These are phyloP conservation scores for Ischnura elegans DNA, from an alignment of 2,888 invertebrate genomes.

Conservation along the genomic window DNA sequence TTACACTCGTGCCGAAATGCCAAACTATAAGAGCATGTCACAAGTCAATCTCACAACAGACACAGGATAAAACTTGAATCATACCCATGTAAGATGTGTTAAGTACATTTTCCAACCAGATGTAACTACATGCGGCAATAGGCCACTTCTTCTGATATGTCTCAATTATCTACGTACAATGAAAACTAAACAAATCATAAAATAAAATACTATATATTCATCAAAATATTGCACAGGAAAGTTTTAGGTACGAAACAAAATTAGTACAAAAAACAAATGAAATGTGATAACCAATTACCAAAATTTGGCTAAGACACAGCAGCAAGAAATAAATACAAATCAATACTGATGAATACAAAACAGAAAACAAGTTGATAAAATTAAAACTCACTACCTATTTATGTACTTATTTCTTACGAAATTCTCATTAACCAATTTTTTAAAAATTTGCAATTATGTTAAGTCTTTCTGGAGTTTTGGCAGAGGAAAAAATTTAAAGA, in stretches of 20 bases:
- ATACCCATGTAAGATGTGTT: not conserved
- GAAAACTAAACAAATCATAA: not conserved
- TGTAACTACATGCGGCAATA: not conserved
- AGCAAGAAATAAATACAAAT: not conserved
- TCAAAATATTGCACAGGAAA: not conserved
- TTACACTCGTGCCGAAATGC: not conserved
- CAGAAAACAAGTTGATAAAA: not conserved
- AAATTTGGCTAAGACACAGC: not conserved
- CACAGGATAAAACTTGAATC: too few relatives aligned
- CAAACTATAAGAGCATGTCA: not conserved
- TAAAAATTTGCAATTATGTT: too few relatives aligned
- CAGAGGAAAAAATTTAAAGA: too few relatives aligned
- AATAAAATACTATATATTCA: not conserved
- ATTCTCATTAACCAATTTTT: too few relatives aligned
- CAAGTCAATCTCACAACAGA: too few relatives aligned
- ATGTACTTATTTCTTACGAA: too few relatives aligned
- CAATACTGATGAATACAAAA: conserved; percentile 31
- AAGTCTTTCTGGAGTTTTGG: too few relatives aligned
- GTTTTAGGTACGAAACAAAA: not conserved
- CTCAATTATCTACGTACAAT: not conserved
- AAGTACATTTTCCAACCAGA: not conserved
- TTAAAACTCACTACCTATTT: not conserved
- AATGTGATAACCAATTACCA: not conserved
- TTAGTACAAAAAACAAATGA: not conserved
- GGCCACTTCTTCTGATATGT: not conserved